Conservation (phyloP, 2,113 vertebrate species). For the Heterocephalus glaber region DNA sequence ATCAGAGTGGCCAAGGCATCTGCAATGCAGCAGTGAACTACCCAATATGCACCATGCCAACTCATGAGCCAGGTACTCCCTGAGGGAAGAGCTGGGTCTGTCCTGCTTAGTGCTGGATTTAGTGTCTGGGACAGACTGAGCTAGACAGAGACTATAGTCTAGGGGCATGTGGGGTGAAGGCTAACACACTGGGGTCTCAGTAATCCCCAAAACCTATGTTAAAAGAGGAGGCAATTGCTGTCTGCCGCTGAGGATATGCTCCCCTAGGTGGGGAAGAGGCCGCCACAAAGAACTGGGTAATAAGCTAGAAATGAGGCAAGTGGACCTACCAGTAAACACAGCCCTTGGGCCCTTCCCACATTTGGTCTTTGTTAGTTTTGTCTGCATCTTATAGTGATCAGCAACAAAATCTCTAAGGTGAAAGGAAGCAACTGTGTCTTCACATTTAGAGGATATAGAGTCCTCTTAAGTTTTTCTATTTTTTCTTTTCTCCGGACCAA, state of each 20-base stretch:
- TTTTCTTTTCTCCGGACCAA: background rate
- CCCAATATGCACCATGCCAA: accelerated
- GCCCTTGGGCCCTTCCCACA: accelerated
- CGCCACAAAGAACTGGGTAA: background rate
- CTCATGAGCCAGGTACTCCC: accelerated
- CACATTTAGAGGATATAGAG: accelerated
- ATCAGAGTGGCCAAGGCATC: accelerated
- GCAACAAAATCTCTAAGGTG: background rate
- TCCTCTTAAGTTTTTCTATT: background rate
- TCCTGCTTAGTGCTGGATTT: no score
- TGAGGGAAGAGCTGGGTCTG: background rate
- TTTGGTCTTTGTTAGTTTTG: no score
- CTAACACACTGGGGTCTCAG: background rate
- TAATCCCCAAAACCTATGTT: background rate
- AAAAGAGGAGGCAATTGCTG: background rate
- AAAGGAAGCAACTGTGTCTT: no score
- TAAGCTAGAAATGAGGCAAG: background rate
- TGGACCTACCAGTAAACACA: background rate
- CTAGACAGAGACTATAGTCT: no score
- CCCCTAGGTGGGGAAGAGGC: background rate
- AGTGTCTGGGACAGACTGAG: background rate
- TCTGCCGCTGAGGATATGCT: background rate
- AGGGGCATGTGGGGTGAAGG: accelerated
- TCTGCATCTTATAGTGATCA: accelerated
- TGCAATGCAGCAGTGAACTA: no score